Evolutionary conservation across 2,888 invertebrate species (phyloP).

Genomic region (Macrophya alboannulata): DNA sequence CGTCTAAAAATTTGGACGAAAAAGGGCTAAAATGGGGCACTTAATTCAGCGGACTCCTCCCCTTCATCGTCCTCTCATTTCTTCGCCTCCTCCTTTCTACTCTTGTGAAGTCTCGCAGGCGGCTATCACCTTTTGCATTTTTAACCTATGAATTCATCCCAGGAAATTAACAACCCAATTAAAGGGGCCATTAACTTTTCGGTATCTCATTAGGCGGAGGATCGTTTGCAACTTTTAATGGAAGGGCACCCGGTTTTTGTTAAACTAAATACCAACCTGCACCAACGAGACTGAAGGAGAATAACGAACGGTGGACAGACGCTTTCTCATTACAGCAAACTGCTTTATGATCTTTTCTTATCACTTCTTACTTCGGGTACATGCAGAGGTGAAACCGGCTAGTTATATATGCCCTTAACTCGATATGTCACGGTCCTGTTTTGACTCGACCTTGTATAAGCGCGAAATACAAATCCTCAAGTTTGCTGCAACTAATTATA

Average conservation of each 20-base stretch:
- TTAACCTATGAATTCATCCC: slow-evolving; percentile 77
- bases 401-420: slow-evolving; percentile 47
- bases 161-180: slow-evolving; percentile 78
- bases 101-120: slow-evolving; percentile 33
- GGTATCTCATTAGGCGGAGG: slow-evolving; percentile 74
- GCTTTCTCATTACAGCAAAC: slow-evolving; percentile 64
- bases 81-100: neutral
- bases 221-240: slow-evolving; percentile 70
- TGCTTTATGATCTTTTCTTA: slow-evolving; percentile 63
- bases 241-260: slow-evolving; percentile 56
- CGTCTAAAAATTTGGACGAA: slow-evolving; percentile 12
- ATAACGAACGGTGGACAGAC: slow-evolving; percentile 5
- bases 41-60: slow-evolving; percentile 72
- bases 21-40: slow-evolving; percentile 65
- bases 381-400: neutral
- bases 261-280: slow-evolving; percentile 20
- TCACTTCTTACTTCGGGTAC: slow-evolving; percentile 46
- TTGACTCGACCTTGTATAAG: neutral
- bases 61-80: slow-evolving; percentile 7
- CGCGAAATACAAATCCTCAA: neutral
- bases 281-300: slow-evolving; percentile 40
- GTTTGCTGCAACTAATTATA: neutral
- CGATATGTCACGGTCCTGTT: slow-evolving; percentile 38
- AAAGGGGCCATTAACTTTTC: slow-evolving; percentile 76
- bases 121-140: slow-evolving; percentile 74